These are phyloP conservation scores for Spinus pinus DNA, from an alignment of 2,797 vertebrate genomes.

Conservation along the genomic window DNA sequence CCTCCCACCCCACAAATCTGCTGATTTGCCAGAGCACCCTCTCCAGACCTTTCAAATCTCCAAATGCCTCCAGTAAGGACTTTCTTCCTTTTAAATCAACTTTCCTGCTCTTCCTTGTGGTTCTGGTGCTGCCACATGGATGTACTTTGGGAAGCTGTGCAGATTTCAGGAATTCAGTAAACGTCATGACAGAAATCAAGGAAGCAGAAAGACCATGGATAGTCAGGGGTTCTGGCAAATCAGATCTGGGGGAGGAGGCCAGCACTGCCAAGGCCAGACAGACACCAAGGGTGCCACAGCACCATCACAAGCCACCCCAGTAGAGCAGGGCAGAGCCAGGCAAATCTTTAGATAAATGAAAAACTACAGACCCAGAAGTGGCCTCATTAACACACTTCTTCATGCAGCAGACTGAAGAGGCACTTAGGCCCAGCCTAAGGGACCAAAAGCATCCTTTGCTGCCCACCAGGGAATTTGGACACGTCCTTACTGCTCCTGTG, in stretches of 20 bases:
- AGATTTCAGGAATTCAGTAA: background rate
- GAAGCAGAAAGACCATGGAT: background rate
- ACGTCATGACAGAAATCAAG: background rate
- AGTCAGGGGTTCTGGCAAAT: background rate
- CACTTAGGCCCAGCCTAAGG: background rate
- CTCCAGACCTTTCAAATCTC: background rate
- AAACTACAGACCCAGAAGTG: background rate
- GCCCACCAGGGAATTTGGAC: background rate
- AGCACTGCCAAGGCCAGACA: background rate
- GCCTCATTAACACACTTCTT: background rate
- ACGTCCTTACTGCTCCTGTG: fast-evolving
- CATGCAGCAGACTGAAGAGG: background rate
- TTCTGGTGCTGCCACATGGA: background rate
- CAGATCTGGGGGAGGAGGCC: background rate
- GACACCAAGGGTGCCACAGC: background rate
- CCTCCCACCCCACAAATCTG: background rate
- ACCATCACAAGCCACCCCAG: background rate
- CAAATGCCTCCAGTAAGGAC: fast-evolving
- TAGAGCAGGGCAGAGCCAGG: background rate
- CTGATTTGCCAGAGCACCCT: background rate
- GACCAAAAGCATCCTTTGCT: fast-evolving
- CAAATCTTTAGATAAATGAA: background rate
- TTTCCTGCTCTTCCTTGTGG: background rate
- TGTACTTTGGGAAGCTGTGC: background rate
- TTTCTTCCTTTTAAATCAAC: background rate